These are phyloP conservation scores for Saxidomus purpurata DNA, from an alignment of 1,140 invertebrate species.

Conservation along the genomic window DNA sequence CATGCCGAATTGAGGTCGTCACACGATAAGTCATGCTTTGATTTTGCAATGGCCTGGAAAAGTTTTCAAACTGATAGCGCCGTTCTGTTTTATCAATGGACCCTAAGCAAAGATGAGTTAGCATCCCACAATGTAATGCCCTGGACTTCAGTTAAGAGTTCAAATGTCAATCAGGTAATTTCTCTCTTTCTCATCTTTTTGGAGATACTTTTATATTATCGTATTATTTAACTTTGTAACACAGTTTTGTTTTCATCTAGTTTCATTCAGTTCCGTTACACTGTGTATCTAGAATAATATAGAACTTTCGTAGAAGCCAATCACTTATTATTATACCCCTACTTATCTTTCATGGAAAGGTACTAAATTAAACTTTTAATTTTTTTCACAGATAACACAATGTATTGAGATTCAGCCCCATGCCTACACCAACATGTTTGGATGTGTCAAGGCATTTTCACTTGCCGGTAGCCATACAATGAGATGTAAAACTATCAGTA, in stretches of 20 bases:
- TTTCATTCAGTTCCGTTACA: no score
- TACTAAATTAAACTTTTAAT: no score
- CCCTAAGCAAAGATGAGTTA: background rate
- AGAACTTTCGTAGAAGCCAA: no score
- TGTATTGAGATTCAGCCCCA: background rate
- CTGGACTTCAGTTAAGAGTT: background rate
- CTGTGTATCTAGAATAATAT: no score
- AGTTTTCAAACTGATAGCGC: background rate
- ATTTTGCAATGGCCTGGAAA: background rate
- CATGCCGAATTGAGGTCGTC: background rate
- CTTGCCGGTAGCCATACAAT: background rate
- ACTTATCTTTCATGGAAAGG: no score
- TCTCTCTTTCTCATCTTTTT: no score
- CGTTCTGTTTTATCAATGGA: slow-evolving; percentile 16
- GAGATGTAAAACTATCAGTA: background rate
- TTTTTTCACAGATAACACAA: background rate
- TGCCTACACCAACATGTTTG: background rate
- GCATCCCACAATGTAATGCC: background rate
- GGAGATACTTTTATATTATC: no score
- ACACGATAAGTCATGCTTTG: no score
- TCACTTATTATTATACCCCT: no score
- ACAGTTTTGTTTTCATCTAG: no score
- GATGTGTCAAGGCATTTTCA: background rate
- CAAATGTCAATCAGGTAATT: background rate
- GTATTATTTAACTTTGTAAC: no score